phyloP scores from a whole-genome alignment of 1,140 invertebrate genomes.

The Listronotus bonariensis region DNA sequence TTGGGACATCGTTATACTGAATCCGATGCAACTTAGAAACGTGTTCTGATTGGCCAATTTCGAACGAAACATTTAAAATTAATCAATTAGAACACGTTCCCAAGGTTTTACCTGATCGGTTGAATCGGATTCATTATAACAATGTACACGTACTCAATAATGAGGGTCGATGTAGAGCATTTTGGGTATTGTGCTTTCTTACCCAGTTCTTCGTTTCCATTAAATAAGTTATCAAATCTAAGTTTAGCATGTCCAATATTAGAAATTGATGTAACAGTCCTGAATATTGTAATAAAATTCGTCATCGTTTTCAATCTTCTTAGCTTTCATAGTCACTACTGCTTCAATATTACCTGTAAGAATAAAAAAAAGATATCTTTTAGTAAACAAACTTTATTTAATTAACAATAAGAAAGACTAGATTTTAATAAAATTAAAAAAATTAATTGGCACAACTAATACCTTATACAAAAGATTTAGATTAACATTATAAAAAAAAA shows the following conservation, averaged over 20 bases:
- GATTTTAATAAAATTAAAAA: conserved; percentile 4
- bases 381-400: neutral
- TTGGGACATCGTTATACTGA: too few species aligned
- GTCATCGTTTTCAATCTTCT: conserved; percentile 59
- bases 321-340: conserved; percentile 61
- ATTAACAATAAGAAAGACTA: neutral
- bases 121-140: too few species aligned
- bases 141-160: too few species aligned
- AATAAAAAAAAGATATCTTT: conserved; percentile 35
- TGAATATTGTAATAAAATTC: conserved; percentile 63
- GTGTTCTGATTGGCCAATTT: too few species aligned
- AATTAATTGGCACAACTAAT: too few species aligned
- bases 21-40: too few species aligned
- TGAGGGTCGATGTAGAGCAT: too few species aligned
- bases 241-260: conserved; percentile 64
- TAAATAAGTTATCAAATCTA: conserved; percentile 70
- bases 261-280: conserved; percentile 67
- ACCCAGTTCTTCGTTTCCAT: conserved; percentile 68
- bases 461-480: too few species aligned
- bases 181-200: conserved; percentile 30
- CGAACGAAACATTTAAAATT: too few species aligned
- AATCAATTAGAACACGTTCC: too few species aligned
- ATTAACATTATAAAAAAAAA: too few species aligned
- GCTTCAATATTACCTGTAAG: conserved; percentile 67
- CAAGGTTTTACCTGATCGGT: too few species aligned